These are phyloP conservation scores for Callyntrura sp. DNA, from an alignment of 2,888 invertebrate genomes.

Conservation along the genomic window DNA sequence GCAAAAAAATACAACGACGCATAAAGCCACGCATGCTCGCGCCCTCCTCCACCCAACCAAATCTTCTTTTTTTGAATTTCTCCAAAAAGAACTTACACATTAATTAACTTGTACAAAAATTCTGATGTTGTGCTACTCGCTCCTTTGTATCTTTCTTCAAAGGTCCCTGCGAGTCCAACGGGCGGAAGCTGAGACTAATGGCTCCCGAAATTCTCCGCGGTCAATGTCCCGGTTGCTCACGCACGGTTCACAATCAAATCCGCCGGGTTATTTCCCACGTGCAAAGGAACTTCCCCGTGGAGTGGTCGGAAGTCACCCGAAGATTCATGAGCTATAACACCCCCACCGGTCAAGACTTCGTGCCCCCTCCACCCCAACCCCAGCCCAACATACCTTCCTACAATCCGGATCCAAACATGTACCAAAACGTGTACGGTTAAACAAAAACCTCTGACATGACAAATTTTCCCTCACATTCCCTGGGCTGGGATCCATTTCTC, in stretches of 20 bases:
- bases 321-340: constrained; percentile 74
- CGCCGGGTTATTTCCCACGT: constrained; percentile 91
- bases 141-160: background rate
- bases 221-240: constrained; percentile 85
- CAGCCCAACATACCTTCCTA: background rate
- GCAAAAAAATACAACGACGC: too few species aligned
- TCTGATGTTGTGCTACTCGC: background rate
- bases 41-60: too few species aligned
- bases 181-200: constrained; percentile 85
- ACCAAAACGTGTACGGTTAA: constrained; percentile 60
- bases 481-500: background rate
- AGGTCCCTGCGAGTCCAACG: constrained; percentile 83
- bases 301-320: constrained; percentile 87
- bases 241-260: constrained; percentile 87
- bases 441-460: background rate
- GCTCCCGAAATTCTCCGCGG: constrained; percentile 91
- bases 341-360: constrained; percentile 47
- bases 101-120: background rate
- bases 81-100: background rate
- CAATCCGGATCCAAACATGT: constrained; percentile 62
- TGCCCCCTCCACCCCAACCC: constrained; percentile 28
- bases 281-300: constrained; percentile 91
- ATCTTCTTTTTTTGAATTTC: background rate
- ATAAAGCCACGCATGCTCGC: background rate
- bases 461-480: too few species aligned